Percentiles rank a stretch among this genome's conserved stretches.
These are phyloP conservation scores for Labeo calbasu DNA, from an alignment of 2,797 vertebrate species.

Conservation along the genomic window DNA sequence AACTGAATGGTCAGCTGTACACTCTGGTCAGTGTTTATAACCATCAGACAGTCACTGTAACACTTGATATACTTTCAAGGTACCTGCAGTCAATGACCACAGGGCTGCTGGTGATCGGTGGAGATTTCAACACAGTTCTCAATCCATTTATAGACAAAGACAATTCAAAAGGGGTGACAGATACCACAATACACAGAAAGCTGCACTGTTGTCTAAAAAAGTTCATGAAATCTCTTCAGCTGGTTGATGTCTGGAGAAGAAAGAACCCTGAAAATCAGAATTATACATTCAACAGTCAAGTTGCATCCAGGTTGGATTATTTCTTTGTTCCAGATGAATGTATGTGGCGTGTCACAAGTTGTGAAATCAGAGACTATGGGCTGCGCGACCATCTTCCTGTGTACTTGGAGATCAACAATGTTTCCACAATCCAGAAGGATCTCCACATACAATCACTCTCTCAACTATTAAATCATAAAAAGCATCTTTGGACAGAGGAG, in stretches of 20 bases:
- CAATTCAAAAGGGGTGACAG: background rate
- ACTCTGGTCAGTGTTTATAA: constrained; percentile 1
- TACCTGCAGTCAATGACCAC: constrained; percentile 1
- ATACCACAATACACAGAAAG: background rate
- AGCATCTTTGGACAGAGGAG: background rate
- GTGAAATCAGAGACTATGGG: background rate
- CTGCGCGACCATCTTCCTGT: constrained; percentile 12
- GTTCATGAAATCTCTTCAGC: constrained; percentile 27
- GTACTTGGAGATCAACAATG: constrained; percentile 4
- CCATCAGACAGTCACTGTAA: background rate
- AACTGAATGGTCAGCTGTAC: background rate
- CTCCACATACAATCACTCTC: background rate
- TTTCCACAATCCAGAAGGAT: background rate
- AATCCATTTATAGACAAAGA: constrained; percentile 26
- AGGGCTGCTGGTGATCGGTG: constrained; percentile 28
- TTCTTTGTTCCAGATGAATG: constrained; percentile 35
- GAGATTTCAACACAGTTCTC: constrained; percentile 13
- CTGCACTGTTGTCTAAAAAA: background rate
- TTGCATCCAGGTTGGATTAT: constrained; percentile 9
- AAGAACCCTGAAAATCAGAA: background rate
- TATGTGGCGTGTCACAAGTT: constrained; percentile 5
- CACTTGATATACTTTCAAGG: background rate
- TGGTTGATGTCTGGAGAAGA: constrained; percentile 28
- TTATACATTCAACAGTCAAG: background rate
- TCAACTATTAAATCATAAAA: background rate